Base-by-base conservation (phyloP, 2,888 invertebrate species). In the Sinhomidia bicolor region DNA sequence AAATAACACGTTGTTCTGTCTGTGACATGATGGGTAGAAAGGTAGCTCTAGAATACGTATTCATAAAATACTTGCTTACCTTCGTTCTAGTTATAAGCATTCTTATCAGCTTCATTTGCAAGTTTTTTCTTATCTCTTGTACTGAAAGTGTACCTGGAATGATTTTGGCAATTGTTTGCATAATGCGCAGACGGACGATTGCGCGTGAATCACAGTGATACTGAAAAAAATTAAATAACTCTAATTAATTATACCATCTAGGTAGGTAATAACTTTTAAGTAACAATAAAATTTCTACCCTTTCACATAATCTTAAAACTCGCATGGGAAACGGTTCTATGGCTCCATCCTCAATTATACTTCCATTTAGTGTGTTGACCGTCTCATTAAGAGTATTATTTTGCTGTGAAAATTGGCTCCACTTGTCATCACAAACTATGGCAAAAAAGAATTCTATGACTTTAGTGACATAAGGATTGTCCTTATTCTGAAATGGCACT, bases 221-320 rank as follows among this genome's bases (percentile, higher is more conserved):
- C 88, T 88, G 17, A 0, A 82, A 44, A 51, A 17, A 20, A 47
- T 14, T 6, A 41, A 36, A 68, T n/a, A n/a, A 14, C 6, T n/a
- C 1, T 71, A 10, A 76, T 14, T 29, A 54, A 54, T 1, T 17
- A 54, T 7, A 76, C 6, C 36, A 20, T 68, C 41, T n/a, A 32
- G 9, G 9, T 36, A n/a, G 9, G 5, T 23, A 41, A 9, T 26
- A 68, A 68, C n/a, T n/a, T n/a, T n/a, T n/a, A n/a, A n/a, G n/a
- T 36, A 7, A 5, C 36, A 36, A 14, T 14, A 9, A 47, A 47
- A 17, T 71, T 20, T 12, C 1, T 47, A 88, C 88, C 23, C 26
- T 79, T 80, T 84, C 84, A 14, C 88, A 88, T 12, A 84, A 17
- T n/a, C 54, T 20, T n/a, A 88, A 51, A n/a, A 88, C 79, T 14